Conservation (phyloP, 2,113 vertebrate species). For the Poeciliopsis turrubarensis region DNA sequence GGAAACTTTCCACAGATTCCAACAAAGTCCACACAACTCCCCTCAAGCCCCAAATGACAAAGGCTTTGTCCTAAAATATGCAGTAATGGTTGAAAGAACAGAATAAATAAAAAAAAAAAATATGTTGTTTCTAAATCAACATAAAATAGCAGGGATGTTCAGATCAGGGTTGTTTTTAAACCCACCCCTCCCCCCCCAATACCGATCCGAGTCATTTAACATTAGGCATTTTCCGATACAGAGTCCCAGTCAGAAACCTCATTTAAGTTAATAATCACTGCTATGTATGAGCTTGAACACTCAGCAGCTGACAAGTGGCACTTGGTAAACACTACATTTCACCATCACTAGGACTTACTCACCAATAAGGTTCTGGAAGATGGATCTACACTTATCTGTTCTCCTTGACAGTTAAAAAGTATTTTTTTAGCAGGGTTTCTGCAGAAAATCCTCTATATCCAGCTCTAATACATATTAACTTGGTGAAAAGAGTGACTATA, state of each 20-base stretch:
- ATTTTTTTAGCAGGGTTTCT: not conserved
- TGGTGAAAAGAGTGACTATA: not conserved
- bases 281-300: not conserved
- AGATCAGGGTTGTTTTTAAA: not conserved
- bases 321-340: not conserved
- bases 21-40: conserved; percentile 54
- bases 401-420: not conserved
- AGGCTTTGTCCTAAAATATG: conserved; percentile 33
- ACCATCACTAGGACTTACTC: not conserved
- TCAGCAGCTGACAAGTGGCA: not conserved
- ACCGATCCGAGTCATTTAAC: not conserved
- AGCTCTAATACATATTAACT: not conserved
- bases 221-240: not conserved
- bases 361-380: not conserved
- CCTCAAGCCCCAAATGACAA: conserved; percentile 43
- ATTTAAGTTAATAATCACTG: not conserved
- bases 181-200: not conserved
- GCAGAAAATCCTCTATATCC: not conserved
- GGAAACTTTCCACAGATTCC: conserved; percentile 73
- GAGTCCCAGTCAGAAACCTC: not conserved
- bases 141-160: conserved; percentile 23
- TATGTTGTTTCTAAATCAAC: conserved; percentile 33
- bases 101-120: conserved; percentile 22
- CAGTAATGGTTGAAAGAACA: conserved; percentile 37
- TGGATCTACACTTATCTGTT: not conserved